phyloP scores from a whole-genome alignment of 2,113 vertebrate species.

The Illadopsis cleaveri region DNA sequence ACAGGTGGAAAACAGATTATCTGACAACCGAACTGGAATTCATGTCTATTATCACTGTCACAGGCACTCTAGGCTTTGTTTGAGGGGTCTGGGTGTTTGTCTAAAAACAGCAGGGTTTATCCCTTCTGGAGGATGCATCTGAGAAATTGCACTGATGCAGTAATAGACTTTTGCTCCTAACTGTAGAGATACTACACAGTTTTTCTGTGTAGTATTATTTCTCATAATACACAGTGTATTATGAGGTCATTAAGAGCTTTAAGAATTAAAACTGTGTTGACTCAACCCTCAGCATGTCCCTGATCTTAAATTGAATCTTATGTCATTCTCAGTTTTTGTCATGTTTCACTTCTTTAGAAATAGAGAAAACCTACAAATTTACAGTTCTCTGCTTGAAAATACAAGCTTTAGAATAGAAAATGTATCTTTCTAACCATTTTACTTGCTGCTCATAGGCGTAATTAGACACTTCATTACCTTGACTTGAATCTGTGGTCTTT shows the following conservation, averaged over 20 bases:
- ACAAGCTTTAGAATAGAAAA: neutral
- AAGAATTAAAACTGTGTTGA: neutral
- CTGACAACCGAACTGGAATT: neutral
- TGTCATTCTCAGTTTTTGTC: neutral
- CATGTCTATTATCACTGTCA: neutral
- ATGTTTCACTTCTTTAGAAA: neutral
- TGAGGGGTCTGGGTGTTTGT: neutral
- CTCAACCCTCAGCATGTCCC: neutral
- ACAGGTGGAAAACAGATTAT: conserved; percentile 6
- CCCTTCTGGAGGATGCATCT: neutral
- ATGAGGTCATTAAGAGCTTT: neutral
- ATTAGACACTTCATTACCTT: neutral
- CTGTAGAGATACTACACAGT: neutral
- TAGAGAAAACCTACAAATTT: neutral
- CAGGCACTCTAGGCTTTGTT: neutral
- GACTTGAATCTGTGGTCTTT: neutral
- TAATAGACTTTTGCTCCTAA: neutral
- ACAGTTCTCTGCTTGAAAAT: neutral
- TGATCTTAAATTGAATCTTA: neutral
- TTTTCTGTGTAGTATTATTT: no score
- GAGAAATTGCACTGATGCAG: neutral
- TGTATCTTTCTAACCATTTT: neutral
- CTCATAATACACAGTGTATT: no score
- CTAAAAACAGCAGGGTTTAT: neutral
- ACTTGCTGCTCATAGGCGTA: neutral